phyloP scores from a whole-genome alignment of 2,888 invertebrate species.

The Choreutis nemorana region DNA sequence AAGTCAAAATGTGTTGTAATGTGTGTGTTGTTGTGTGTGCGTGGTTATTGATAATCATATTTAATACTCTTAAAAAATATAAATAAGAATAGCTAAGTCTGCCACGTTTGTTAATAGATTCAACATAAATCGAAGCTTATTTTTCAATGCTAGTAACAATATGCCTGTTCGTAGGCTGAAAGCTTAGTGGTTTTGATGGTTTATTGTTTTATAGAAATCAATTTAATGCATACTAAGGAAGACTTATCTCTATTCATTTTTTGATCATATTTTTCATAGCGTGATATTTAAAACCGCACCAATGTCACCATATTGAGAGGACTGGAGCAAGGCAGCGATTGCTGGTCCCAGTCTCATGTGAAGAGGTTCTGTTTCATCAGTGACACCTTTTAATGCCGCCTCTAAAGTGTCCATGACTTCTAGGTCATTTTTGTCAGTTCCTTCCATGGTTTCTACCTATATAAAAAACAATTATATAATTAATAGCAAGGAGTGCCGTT shows the following conservation, averaged over 20 bases:
- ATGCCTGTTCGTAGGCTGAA: too few relatives aligned
- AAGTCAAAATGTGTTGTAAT: not conserved
- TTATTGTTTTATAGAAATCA: too few relatives aligned
- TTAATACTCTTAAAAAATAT: not conserved
- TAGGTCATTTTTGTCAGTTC: constrained; percentile 15
- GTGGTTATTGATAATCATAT: not conserved
- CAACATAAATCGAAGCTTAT: too few relatives aligned
- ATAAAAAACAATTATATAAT: not conserved
- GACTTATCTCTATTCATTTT: not conserved
- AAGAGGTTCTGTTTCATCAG: constrained; percentile 22
- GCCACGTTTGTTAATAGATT: not conserved
- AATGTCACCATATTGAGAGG: constrained; percentile 23
- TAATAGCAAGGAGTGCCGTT: too few relatives aligned
- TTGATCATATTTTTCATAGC: not conserved
- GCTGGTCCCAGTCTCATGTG: constrained; percentile 34
- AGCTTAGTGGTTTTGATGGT: too few relatives aligned
- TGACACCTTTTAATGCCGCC: constrained; percentile 28
- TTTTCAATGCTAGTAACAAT: too few relatives aligned
- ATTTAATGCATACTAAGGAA: not conserved
- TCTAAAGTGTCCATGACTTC: constrained; percentile 33
- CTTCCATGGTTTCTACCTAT: constrained; percentile 39
- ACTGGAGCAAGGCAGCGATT: constrained; percentile 37
- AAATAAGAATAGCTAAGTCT: not conserved
- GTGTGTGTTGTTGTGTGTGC: not conserved
- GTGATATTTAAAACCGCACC: constrained; percentile 16